These are phyloP conservation scores for Liodrosophila aerea DNA, from an alignment of 2,888 invertebrate genomes.

Conservation along the genomic window DNA sequence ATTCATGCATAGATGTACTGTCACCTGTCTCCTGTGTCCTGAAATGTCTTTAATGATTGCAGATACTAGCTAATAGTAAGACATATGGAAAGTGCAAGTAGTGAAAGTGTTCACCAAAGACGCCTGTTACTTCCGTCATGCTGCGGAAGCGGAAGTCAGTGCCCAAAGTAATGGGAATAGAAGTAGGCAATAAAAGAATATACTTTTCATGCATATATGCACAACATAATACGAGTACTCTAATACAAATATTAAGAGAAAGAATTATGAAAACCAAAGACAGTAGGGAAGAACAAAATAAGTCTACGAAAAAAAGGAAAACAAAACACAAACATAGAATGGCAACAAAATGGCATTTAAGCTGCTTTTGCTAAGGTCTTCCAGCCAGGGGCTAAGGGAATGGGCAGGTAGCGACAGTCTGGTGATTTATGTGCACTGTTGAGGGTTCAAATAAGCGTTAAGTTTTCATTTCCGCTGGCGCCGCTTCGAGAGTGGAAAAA, in stretches of 20 bases:
- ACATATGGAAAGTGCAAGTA: constrained; percentile 63
- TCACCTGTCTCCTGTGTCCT: too few species aligned
- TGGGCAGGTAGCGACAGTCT: constrained; percentile 50
- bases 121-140: constrained; percentile 60
- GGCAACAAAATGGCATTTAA: constrained; percentile 60
- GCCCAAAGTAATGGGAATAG: constrained; percentile 6
- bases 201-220: constrained; percentile 68
- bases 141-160: constrained; percentile 60
- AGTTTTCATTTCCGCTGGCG: constrained; percentile 77
- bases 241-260: constrained; percentile 57
- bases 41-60: too few species aligned
- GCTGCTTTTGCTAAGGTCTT: constrained; percentile 54
- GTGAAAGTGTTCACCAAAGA: constrained; percentile 66
- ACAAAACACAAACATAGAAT: constrained; percentile 3
- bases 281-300: constrained; percentile 24
- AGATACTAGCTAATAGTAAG: too few species aligned
- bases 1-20: too few species aligned
- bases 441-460: constrained; percentile 77
- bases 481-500: constrained; percentile 36
- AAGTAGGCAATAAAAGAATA: constrained; percentile 13
- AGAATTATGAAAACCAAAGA: constrained; percentile 54
- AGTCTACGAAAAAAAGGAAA: neutral
- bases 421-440: constrained; percentile 76
- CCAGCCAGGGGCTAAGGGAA: constrained; percentile 4
- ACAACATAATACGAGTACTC: constrained; percentile 57